A percentile compares a stretch with the other conserved stretches of the same genome.
Evolutionary conservation across 2,113 vertebrate species (phyloP).

Genomic region (Ginglymostoma cirratum): DNA sequence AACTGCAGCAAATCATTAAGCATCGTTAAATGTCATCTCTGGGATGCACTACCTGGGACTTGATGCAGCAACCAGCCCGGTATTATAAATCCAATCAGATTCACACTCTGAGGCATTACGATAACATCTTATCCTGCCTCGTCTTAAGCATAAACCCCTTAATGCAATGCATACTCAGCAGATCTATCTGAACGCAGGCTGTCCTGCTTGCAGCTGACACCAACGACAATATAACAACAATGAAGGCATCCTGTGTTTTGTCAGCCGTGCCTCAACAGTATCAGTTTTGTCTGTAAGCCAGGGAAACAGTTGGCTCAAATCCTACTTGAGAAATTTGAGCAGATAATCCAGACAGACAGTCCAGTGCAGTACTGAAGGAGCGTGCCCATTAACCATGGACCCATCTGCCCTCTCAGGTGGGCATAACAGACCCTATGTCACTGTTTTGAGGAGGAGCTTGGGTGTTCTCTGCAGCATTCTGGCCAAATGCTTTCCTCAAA

Average conservation of each 20-base stretch:
- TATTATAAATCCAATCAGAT: slow-evolving; percentile 29
- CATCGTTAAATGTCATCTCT: neutral
- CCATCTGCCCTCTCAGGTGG: neutral
- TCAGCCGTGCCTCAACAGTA: neutral
- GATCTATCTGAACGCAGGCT: neutral
- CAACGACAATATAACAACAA: neutral
- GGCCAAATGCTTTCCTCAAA: neutral
- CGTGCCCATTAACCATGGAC: neutral
- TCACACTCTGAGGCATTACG: neutral
- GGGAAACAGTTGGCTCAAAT: neutral
- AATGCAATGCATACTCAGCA: slow-evolving; percentile 30
- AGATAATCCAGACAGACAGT: neutral
- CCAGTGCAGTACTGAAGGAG: neutral
- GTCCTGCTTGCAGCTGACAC: neutral
- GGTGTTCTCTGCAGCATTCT: neutral
- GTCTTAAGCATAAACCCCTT: slow-evolving; percentile 31
- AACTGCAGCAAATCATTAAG: neutral
- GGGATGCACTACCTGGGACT: neutral
- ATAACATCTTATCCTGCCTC: slow-evolving; percentile 26
- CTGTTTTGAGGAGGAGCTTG: neutral
- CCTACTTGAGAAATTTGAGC: neutral
- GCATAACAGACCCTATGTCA: neutral
- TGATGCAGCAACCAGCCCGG: neutral
- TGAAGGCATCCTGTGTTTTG: neutral
- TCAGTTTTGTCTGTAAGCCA: neutral